A percentile compares a stretch with the other conserved stretches of the same genome.
Evolutionary conservation across 2,888 invertebrate species (phyloP).

Genomic region (Cantharis flavilabris): DNA sequence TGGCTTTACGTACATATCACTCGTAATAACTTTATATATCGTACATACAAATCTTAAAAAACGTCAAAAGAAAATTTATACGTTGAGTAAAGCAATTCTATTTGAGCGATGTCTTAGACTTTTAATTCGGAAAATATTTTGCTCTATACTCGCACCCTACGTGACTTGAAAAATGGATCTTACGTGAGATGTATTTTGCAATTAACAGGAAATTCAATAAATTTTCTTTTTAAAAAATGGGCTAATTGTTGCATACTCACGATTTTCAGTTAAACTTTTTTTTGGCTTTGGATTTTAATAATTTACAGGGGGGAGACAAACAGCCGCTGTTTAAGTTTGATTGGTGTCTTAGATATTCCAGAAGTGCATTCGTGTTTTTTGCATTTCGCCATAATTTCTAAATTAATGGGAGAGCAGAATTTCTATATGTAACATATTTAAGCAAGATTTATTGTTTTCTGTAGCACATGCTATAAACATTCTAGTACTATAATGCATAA

Average conservation of each 20-base stretch:
- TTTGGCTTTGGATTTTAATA: no score
- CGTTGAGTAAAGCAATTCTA: neutral
- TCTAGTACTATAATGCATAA: neutral
- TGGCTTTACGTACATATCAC: neutral
- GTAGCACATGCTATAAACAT: neutral
- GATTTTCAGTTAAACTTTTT: no score
- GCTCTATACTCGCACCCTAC: neutral
- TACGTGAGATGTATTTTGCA: neutral
- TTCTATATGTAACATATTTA: neutral
- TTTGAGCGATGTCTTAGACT: neutral
- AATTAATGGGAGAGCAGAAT: neutral
- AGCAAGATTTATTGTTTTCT: neutral
- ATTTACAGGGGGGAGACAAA: neutral
- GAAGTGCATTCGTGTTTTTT: neutral
- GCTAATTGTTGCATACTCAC: neutral
- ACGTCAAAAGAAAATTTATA: neutral
- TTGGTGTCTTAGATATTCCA: neutral
- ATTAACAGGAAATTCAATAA: neutral
- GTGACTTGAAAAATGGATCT: neutral
- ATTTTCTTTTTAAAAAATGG: neutral
- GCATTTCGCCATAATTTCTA: neutral
- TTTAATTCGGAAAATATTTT: neutral
- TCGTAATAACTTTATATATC: neutral
- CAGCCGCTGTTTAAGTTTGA: neutral
- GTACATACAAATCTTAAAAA: neutral